Base-by-base conservation (phyloP, 2,888 invertebrate genomes). In the Drosophila niveifrons region DNA sequence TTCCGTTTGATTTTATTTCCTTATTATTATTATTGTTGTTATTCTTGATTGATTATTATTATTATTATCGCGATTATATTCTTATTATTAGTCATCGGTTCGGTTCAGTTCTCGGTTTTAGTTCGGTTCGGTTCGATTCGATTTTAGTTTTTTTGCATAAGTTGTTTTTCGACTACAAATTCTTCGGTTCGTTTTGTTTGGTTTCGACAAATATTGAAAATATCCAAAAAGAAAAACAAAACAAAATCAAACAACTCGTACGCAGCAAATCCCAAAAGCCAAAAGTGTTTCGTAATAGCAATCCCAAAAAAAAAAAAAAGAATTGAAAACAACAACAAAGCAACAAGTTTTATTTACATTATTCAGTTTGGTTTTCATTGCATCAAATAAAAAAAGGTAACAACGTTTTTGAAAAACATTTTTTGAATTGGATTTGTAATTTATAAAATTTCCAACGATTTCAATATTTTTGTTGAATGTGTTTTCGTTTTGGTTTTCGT, bases 1-100 rank as follows among this genome's bases (percentile, higher is more conserved):
- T 91, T 92, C 91, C 87, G 91, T 91, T 92, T 86, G 89, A 86
- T 92, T 91, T 91, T 88, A 89, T 90, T 90, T 86, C 90, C 90
- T 91, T 92, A 89, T 89, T 91, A 91, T 92, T 90, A n/a, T 23
- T 23, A 84, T 87, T 89, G 83, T 90, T 78, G 78, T 90, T 89
- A 80, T 81, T 84, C 55, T 88, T 78, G n/a, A 36, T 72, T 69
- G n/a, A 68, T 87, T 78, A 64, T 90, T 90, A 82, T 82, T 87
- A 88, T 89, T 75, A 80, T 89, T 87, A 77, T 90, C 89, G 82
- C 82, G 88, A 88, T 90, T 90, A 85, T 86, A n/a, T 90, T 90
- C 79, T 82, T 87, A 62, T 70, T 86, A 68, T 73, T 74, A 82
- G 66, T 67, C 34, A 44, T 80, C 75, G 66, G 23, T 77, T 78